Evolutionary conservation across 2,888 invertebrate genomes (phyloP).

Genomic region (Catotricha subobsoleta): DNA sequence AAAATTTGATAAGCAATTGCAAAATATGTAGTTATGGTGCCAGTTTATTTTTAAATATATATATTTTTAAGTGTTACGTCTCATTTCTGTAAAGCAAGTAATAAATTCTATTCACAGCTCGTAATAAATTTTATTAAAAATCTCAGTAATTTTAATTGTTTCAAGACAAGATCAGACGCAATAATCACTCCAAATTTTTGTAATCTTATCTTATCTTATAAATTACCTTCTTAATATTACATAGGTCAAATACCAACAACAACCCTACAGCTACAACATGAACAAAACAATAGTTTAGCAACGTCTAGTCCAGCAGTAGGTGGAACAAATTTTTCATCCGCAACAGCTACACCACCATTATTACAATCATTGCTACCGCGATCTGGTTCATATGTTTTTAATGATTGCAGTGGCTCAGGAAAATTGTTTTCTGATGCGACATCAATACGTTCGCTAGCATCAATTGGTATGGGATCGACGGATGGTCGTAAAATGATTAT

Average conservation of each 20-base stretch:
- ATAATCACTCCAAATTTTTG: no score
- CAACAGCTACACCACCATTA: constrained; percentile 7
- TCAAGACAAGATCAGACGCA: no score
- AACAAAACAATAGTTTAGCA: constrained; percentile 13
- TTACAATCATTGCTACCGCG: constrained; percentile 14
- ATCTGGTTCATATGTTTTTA: constrained; percentile 35
- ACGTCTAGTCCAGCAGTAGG: constrained; percentile 5
- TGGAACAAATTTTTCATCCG: constrained; percentile 24
- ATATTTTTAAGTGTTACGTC: no score
- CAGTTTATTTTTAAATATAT: no score
- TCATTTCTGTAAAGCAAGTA: no score
- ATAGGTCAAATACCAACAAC: not conserved
- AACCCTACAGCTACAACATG: not conserved
- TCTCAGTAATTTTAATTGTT: no score
- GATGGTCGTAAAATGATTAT: constrained; percentile 75
- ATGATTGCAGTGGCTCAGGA: constrained; percentile 37
- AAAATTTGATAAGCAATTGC: no score
- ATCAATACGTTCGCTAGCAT: constrained; percentile 61
- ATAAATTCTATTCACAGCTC: no score
- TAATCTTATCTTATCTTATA: not conserved
- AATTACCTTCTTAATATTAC: not conserved
- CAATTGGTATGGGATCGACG: constrained; percentile 76
- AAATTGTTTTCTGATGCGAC: constrained; percentile 43
- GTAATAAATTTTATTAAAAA: no score
- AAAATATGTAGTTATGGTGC: no score